Evolutionary conservation across 2,888 invertebrate species (phyloP), one percentile per base, ranked within the genome.

Genomic region (Calliphora vomitoria): DNA sequence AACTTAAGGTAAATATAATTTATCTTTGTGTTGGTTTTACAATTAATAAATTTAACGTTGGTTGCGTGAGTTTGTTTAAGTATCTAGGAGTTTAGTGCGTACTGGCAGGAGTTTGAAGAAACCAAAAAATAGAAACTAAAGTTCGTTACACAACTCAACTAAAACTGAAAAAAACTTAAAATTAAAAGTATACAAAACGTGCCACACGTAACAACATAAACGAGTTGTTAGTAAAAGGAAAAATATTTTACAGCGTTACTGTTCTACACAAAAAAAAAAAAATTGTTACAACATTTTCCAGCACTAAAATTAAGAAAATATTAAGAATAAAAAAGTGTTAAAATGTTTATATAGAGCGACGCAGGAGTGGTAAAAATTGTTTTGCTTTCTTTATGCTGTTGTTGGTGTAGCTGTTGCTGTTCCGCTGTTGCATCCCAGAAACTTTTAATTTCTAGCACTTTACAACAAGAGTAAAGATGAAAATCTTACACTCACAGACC

Each of bases 1-100:
- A 85, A 85, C 85, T 85, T 81, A 81, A 81, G 75, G 85, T 85
- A 87, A 87, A 85, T 71, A 79, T 85, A 85, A 82, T 85, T 87
- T 85, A 69, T 87, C 72, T 82, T 78, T 85, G 74, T 79, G 82
- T 87, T 87, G 85, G 79, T 87, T 82, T 79, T 75, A 82, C 87
- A 87, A 87, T 87, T 87, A 87, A 87, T 87, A 87, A 87, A 87
- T 87, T 85, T 85, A 79, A 75, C 20, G 38, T 41, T 47, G 66
- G 44, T 35, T 60, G 81, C 64, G 76, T 84, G 78, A 78, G 83
- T 64, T 71, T 76, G 62, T 44, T 71, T 44, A 44, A 44, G 11
- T 13, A 13, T 4, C 13, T 35, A 35, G 35, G 35, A 35, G 35
- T 55, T 31, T 50, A 72, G 66, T 62, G 58, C 75, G 50, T 58